A percentile compares a stretch with the other conserved stretches of the same genome.
Evolutionary conservation across 2,888 invertebrate genomes (phyloP).

Genomic region (Agapostemon virescens): DNA sequence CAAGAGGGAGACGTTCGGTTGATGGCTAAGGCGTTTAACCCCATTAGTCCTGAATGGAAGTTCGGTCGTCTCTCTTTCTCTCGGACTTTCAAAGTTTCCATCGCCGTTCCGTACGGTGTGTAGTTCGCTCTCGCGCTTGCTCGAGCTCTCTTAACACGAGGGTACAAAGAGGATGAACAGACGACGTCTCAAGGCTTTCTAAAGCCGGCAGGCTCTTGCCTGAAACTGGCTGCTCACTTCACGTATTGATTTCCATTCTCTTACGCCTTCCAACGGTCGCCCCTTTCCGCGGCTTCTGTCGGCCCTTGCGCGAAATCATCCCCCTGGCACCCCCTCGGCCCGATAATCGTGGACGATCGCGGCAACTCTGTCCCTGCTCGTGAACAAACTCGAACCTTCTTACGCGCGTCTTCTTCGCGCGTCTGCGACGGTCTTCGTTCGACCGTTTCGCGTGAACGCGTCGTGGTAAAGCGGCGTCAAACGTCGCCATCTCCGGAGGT

Average conservation of each 20-base stretch:
- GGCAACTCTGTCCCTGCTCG: slow-evolving; percentile 18
- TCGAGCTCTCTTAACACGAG: slow-evolving; percentile 66
- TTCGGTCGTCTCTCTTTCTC: slow-evolving; percentile 59
- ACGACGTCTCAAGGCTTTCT: slow-evolving; percentile 76
- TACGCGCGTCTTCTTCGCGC: too few relatives aligned
- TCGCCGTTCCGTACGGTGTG: slow-evolving; percentile 58
- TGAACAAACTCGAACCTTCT: neutral
- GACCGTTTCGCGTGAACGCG: too few relatives aligned
- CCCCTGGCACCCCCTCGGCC: neutral
- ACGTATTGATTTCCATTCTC: slow-evolving; percentile 80
- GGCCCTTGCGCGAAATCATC: slow-evolving; percentile 42
- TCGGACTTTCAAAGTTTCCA: slow-evolving; percentile 52
- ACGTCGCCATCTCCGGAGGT: too few relatives aligned
- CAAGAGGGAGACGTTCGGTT: slow-evolving; percentile 69
- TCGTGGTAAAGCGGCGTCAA: too few relatives aligned
- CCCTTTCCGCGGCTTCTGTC: slow-evolving; percentile 66
- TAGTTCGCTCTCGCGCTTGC: slow-evolving; percentile 52
- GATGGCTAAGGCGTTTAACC: slow-evolving; percentile 79
- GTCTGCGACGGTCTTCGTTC: too few relatives aligned
- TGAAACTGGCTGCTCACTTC: slow-evolving; percentile 77
- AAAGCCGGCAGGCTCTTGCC: slow-evolving; percentile 73
- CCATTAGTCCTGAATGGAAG: slow-evolving; percentile 78
- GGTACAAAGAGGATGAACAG: slow-evolving; percentile 68
- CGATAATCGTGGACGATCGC: slow-evolving; percentile 19
- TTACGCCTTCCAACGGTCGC: slow-evolving; percentile 75